These are phyloP conservation scores for Hylomyscus alleni DNA, from an alignment of 2,797 vertebrate genomes.

Conservation along the genomic window DNA sequence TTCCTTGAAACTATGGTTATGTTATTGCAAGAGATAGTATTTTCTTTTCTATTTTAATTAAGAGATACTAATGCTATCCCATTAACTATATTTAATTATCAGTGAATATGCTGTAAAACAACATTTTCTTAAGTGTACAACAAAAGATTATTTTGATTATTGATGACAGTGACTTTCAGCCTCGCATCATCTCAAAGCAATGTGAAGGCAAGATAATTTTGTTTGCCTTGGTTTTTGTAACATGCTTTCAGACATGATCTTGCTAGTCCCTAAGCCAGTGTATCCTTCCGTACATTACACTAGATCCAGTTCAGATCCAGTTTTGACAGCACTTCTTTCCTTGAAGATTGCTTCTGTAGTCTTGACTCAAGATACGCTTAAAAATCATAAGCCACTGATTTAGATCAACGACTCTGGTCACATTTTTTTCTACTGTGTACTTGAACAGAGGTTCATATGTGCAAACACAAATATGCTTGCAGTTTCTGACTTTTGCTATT, in stretches of 20 bases:
- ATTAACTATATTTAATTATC: neutral
- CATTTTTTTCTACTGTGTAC: neutral
- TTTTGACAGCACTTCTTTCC: neutral
- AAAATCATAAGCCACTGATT: neutral
- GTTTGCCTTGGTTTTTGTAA: neutral
- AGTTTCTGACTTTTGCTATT: neutral
- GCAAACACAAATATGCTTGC: neutral
- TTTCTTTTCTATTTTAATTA: constrained; percentile 12
- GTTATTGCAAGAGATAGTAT: neutral
- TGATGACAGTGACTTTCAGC: neutral
- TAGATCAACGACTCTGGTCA: neutral
- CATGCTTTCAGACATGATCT: neutral
- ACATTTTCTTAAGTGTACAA: neutral
- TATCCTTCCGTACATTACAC: neutral
- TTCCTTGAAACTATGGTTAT: constrained; percentile 2
- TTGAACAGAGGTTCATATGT: neutral
- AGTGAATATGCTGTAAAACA: neutral
- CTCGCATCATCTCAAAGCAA: neutral
- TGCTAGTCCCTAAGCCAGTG: neutral
- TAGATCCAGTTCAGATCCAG: neutral
- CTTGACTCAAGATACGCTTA: neutral
- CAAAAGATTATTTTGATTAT: neutral
- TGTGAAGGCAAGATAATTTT: neutral
- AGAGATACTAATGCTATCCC: neutral
- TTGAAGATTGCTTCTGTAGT: neutral